Evolutionary conservation across 2,113 vertebrate genomes (phyloP), one percentile per base, ranked within the genome.

Genomic region (Morphnarchus princeps): DNA sequence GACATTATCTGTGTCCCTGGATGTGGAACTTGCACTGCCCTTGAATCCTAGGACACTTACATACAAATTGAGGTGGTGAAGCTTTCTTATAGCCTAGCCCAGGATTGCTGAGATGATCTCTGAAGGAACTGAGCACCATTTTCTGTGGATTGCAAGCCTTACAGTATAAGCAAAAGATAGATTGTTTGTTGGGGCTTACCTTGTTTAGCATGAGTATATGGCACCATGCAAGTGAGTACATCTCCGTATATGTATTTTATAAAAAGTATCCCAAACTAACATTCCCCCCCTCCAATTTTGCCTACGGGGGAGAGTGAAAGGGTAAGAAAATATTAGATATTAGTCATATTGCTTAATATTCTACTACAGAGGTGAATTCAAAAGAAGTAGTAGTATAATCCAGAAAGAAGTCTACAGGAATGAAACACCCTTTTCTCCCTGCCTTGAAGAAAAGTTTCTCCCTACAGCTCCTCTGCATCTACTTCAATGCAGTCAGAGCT

Each of bases 321-420:
- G 77, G 52, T 52, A 69, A 32, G 0, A 0, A 31, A 57, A 66
- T 52, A 42, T 4, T 16, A 36, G 8, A 8, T 80, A 38, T 71
- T 55, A 71, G 13, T 84, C 24, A 26, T 79, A 57, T 57, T 87
- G 6, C 22, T 86, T 82, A 24, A 16, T 87, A 20, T 38, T 71
- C 6, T 29, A 38, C 17, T 58, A 28, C 45, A n/a, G 58, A 88
- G 12, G 1, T 54, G 45, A 77, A 62, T 13, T 61, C 34, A 61
- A 40, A 84, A 61, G 19, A 34, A 47, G 34, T 54, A 63, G 2
- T 34, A 59, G 25, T 76, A 28, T 43, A 82, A 80, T 52, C 28
- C 45, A 86, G 55, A 87, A 77, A 73, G 34, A 93, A 40, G 3
- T 42, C 54, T 65, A 42, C 19, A 59, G 59, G 9, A 47, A 87